phyloP scores from a whole-genome alignment of 2,113 vertebrate species.

The Menura novaehollandiae region DNA sequence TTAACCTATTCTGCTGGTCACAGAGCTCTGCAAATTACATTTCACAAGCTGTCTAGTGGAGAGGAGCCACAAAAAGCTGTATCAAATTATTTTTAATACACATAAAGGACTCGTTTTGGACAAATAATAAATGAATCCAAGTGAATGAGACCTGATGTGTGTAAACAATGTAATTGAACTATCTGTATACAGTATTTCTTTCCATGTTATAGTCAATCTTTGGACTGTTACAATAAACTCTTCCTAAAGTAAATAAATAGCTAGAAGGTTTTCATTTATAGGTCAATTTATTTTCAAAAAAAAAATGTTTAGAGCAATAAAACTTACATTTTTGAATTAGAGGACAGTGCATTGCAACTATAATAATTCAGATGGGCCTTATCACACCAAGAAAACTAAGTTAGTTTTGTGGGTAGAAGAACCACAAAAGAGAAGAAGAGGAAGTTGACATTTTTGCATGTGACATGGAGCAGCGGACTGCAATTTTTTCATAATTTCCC shows the following conservation, averaged over 20 bases:
- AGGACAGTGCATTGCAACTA: not conserved
- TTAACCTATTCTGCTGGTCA: not conserved
- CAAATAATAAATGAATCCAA: not conserved
- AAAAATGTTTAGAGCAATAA: not conserved
- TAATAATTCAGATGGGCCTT: not conserved
- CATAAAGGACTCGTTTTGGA: not conserved
- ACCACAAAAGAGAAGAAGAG: not conserved
- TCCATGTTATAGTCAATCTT: not conserved
- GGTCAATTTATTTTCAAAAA: not conserved
- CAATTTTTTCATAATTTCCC: not conserved
- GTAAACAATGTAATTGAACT: not conserved
- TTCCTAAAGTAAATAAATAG: not conserved
- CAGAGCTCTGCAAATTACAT: not conserved
- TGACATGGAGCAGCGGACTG: not conserved
- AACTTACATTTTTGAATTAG: slow-evolving; percentile 20
- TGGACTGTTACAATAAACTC: not conserved
- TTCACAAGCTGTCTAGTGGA: not conserved
- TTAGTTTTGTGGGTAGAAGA: not conserved
- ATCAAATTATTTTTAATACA: not conserved
- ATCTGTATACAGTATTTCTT: not conserved
- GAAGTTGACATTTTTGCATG: not conserved
- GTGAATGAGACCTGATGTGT: not conserved
- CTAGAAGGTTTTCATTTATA: not conserved
- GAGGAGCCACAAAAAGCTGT: not conserved
- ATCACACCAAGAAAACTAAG: not conserved